phyloP scores from a whole-genome alignment of 2,888 invertebrate species.

The Sminthurinus aureus region DNA sequence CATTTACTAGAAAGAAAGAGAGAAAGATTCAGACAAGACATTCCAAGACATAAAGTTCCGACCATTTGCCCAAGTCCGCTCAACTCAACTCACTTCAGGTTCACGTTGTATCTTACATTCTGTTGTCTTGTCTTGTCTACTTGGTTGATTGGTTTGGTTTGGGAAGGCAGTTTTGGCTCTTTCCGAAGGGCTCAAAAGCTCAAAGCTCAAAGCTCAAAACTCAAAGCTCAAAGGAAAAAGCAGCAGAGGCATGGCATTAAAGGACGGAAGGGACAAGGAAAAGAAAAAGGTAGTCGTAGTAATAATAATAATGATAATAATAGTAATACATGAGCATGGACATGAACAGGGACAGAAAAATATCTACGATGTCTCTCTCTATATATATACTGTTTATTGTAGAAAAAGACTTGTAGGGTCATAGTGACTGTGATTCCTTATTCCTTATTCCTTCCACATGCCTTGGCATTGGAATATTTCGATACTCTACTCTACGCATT shows the following conservation, averaged over 20 bases:
- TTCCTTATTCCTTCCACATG: background rate
- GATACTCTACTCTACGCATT: conserved; percentile 7
- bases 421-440: conserved; percentile 15
- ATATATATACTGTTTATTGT: too few relatives aligned
- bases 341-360: background rate
- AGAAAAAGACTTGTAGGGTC: conserved; percentile 22
- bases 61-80: background rate
- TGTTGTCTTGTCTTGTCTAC: background rate
- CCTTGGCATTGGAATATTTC: background rate
- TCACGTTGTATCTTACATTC: background rate
- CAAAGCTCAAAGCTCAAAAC: background rate
- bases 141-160: too few relatives aligned
- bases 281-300: too few relatives aligned
- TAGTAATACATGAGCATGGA: background rate
- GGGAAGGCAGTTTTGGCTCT: too few relatives aligned
- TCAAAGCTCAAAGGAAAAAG: background rate
- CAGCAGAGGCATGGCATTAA: background rate
- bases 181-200: background rate
- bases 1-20: background rate
- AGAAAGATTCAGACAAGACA: background rate
- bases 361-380: background rate
- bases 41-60: background rate
- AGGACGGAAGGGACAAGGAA: background rate
- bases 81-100: background rate
- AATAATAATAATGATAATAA: too few relatives aligned